Evolutionary conservation across 2,888 invertebrate genomes (phyloP), one percentile per base, ranked within the genome.

Genomic region (Nomada goodeniana): DNA sequence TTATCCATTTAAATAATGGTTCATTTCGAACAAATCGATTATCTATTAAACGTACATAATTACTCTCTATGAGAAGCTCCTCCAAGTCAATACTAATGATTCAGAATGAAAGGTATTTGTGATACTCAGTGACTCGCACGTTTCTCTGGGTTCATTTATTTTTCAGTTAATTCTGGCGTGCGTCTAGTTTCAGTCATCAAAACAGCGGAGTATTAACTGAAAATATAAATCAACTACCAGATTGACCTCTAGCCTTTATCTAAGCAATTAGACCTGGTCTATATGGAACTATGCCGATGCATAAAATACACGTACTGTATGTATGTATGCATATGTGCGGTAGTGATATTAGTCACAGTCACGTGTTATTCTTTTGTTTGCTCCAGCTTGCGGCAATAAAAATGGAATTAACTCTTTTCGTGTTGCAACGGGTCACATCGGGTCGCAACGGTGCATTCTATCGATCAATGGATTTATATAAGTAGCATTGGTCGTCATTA

Each of bases 51-150:
- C 26, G 63, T 81, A 81, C 36, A 36, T 36, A 55, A 67, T 59
- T 53, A 80, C 65, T 65, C 47, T 74, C 57, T 57, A 20, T 20
- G 69, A 72, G 44, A 86, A 77, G 80, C 84, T 84, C 84, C 81
- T 87, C 65, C 53, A 84, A 86, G 86, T 86, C 84, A 87, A 86
- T 87, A 87, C 72, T 80, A 75, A 86, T 65, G 73, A 52, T 72
- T 64, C 52, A 72, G 73, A 64, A 71, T 76, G 73, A 11, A 70
- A 50, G 64, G 64, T 78, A 78, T 78, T 87, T 87, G 78, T 87
- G 85, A 86, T 82, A 84, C 87, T 87, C 85, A 80, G 84, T 86
- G 73, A 86, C 76, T 84, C 85, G 47, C 67, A 74, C 71, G 64
- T 82, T 82, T 67, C 64, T 76, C 60, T 55, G 82, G 20, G 59